Base-by-base conservation (phyloP, 2,888 invertebrate genomes). In the Andrena flavipes region DNA sequence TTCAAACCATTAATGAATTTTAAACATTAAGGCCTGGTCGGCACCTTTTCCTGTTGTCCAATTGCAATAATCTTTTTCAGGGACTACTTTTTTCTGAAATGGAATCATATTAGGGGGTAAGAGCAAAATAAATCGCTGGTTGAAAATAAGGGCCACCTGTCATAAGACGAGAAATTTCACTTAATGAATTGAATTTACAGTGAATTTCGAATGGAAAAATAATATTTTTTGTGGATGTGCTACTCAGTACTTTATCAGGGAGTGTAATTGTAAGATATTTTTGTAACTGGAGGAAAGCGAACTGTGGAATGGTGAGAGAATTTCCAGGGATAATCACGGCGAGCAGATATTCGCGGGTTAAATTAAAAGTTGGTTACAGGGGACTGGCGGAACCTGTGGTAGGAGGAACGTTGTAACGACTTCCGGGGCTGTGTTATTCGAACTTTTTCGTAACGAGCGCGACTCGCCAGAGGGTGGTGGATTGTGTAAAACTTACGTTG, bases 381-480 rank as follows among this genome's bases (percentile, higher is more conserved):
- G 54, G 26, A n/a, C 3, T 8, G 29, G 2, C 10, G 49, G 75
- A 29, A 63, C 20, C 16, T 48, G 16, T 20, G 23, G 62, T 26
- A 30, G 26, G 56, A 80, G 80, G 64, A 83, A 67, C 48, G 68
- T 64, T 62, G 68, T 75, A 78, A 85, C 78, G 63, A 85, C 85
- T 83, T 83, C 75, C 83, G 75, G 48, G 7, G n/a, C n/a, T 8
- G 56, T 76, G 59, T 78, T 76, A 68, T 56, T 49, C 33, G 10
- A 59, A 83, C 65, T 77, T 80, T 76, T 73, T 49, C 42, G 23
- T 77, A 83, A 85, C 72, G 65, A 85, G 42, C 54, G 30, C 20
- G 42, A 48, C 54, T 54, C 63, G 23, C 35, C 60, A 26, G n/a
- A n/a, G 29, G 4, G 48, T 26, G 20, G 23, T 8, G 71, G n/a